Conservation (phyloP, 2,113 vertebrate genomes). For the Abramis brama region DNA sequence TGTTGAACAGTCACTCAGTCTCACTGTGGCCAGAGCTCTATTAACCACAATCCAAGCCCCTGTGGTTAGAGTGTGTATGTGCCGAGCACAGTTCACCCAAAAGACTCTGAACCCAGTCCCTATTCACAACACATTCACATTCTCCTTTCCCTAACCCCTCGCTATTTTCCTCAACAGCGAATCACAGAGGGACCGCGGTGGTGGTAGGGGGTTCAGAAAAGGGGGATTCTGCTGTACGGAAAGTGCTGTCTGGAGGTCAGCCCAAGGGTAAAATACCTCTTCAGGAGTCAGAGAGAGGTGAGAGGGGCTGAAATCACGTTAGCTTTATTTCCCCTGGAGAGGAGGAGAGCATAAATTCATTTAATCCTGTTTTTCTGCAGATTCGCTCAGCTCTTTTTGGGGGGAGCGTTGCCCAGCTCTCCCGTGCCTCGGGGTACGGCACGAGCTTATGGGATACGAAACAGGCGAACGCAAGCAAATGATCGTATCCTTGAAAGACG, state of each 20-base stretch:
- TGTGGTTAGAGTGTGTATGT: conserved; percentile 40
- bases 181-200: conserved; percentile 63
- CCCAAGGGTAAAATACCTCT: conserved; percentile 81
- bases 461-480: conserved; percentile 67
- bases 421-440: conserved; percentile 67
- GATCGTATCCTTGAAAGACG: conserved; percentile 72
- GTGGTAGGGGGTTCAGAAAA: conserved; percentile 1
- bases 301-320: conserved; percentile 81
- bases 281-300: conserved; percentile 80
- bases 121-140: conserved; percentile 33
- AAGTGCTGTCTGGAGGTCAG: conserved; percentile 81
- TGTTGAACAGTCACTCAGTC: conserved; percentile 70
- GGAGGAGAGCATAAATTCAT: conserved; percentile 78
- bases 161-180: conserved; percentile 66
- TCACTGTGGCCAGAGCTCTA: conserved; percentile 65
- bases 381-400: conserved; percentile 73
- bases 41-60: conserved; percentile 72
- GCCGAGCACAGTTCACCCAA: conserved; percentile 38
- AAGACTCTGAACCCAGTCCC: conserved; percentile 21
- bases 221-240: conserved; percentile 69
- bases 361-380: conserved; percentile 82
- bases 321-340: conserved; percentile 70
- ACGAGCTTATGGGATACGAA: conserved; percentile 61
- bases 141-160: conserved; percentile 61
- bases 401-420: conserved; percentile 68